Base-by-base conservation (phyloP, 2,113 vertebrate genomes). In the Morone saxatilis region DNA sequence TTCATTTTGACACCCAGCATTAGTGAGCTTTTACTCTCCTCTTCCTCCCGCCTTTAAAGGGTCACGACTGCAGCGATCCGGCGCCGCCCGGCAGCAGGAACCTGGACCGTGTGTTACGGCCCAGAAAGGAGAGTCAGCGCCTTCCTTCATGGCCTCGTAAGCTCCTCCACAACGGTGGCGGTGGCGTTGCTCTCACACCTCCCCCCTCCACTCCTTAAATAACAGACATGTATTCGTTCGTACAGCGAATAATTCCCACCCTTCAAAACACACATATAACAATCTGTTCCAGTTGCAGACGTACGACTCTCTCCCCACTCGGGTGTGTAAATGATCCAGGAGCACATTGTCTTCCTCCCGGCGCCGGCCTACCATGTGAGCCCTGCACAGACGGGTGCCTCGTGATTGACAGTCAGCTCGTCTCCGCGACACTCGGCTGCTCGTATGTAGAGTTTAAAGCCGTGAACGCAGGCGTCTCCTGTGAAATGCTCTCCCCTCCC, bases 191-290 rank as follows among this genome's bases (percentile, higher is more conserved):
- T 38, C 53, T 54, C 80, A 22, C 74, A 65, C 13, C 45, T 47
- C 45, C 13, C 45, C 13, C 11, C 45, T 47, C 45, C 11, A 73
- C 61, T 47, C 75, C 22, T 10, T 80, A 63, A 79, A 76, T 76
- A 86, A 84, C 74, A 67, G 68, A 92, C 80, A 84, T 77, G 74
- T 63, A 85, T 76, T 85, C 50, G 82, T 76, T 85, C 50, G 13
- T 88, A 74, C 20, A 76, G 83, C 63, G 63, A 69, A 86, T 90
- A 85, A 90, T 92, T 89, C 86, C 83, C 79, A 83, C 78, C 89
- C 75, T 91, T 90, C 90, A 89, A 81, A 91, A 88, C 85, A 85
- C 84, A 89, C 86, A 78, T 81, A 86, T 66, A 92, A 86, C 86
- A 88, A 91, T 92, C 86, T 90, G 90, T 91, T 92, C 88, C 88